A percentile compares a stretch with the other conserved stretches of the same genome.
Conservation (phyloP, 2,888 invertebrate genomes). For the Drosophila limbata region DNA sequence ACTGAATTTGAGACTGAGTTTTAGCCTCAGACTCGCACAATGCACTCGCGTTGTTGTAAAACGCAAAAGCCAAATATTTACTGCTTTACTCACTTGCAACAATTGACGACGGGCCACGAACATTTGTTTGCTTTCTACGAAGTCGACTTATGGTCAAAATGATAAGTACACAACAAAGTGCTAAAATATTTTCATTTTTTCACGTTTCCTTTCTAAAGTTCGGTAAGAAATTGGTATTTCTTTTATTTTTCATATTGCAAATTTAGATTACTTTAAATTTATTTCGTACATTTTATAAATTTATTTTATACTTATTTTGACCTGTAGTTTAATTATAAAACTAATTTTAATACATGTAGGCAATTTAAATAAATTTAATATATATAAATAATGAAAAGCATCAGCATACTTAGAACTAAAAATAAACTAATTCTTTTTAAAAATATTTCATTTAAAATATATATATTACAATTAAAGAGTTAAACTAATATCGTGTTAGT, state of each 20-base stretch:
- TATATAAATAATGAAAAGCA: no score
- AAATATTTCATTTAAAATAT: no score
- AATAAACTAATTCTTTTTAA: no score
- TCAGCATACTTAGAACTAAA: no score
- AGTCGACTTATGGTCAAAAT: not conserved
- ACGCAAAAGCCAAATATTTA: slow-evolving; percentile 50
- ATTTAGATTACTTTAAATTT: not conserved
- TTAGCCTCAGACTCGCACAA: slow-evolving; percentile 33
- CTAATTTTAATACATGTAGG: no score
- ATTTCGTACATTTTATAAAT: not conserved
- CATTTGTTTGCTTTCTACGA: slow-evolving; percentile 64
- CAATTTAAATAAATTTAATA: no score
- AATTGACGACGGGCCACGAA: slow-evolving; percentile 32
- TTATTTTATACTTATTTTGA: no score
- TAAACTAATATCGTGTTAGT: no score
- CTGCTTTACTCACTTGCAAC: slow-evolving; percentile 25
- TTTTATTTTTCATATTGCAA: not conserved
- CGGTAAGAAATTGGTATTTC: not conserved
- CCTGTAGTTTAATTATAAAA: no score
- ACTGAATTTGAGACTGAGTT: slow-evolving; percentile 2
- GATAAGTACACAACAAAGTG: not conserved
- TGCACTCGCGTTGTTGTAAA: slow-evolving; percentile 51
- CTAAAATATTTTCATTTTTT: not conserved
- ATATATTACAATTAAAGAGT: no score
- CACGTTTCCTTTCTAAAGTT: not conserved